Evolutionary conservation across 2,888 invertebrate species (phyloP).

Genomic region (Eupelmus urozonus): DNA sequence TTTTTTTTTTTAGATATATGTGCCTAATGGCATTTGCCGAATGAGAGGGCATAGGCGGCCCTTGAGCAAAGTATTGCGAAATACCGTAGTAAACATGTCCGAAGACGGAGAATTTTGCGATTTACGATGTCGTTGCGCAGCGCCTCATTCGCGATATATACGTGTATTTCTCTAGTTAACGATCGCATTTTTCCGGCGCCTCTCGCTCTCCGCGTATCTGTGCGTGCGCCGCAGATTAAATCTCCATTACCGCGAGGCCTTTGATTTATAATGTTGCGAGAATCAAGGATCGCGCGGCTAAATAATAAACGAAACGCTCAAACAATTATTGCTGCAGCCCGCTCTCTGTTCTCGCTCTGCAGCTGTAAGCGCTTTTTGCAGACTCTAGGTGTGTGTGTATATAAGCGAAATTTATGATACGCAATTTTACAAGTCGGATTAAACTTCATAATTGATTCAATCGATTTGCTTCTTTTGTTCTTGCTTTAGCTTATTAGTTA

Average conservation of each 20-base stretch:
- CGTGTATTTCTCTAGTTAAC: conserved; percentile 33
- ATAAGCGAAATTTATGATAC: conserved; percentile 20
- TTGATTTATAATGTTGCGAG: conserved; percentile 28
- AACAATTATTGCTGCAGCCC: conserved; percentile 43
- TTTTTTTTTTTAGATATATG: conserved; percentile 29
- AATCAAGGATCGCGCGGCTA: conserved; percentile 22
- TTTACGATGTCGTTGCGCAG: conserved; percentile 39
- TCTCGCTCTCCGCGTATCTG: background rate
- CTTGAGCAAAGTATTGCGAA: conserved; percentile 16
- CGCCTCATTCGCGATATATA: background rate
- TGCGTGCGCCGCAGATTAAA: conserved; percentile 39
- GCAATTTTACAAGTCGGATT: conserved; percentile 4
- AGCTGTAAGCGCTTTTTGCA: conserved; percentile 21
- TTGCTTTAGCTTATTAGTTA: too few relatives aligned
- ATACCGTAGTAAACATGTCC: conserved; percentile 27
- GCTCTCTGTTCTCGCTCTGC: too few relatives aligned
- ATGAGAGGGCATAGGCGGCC: background rate
- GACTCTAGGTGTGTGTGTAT: too few relatives aligned
- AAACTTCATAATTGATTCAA: conserved; percentile 13
- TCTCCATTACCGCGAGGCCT: conserved; percentile 32
- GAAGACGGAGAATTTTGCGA: conserved; percentile 23
- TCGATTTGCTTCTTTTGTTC: background rate
- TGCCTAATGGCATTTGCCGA: conserved; percentile 43
- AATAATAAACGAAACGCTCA: conserved; percentile 46
- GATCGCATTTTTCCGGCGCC: conserved; percentile 37